phyloP scores from a whole-genome alignment of 2,113 vertebrate species.

The Pseudorhombus dupliciocellatus region DNA sequence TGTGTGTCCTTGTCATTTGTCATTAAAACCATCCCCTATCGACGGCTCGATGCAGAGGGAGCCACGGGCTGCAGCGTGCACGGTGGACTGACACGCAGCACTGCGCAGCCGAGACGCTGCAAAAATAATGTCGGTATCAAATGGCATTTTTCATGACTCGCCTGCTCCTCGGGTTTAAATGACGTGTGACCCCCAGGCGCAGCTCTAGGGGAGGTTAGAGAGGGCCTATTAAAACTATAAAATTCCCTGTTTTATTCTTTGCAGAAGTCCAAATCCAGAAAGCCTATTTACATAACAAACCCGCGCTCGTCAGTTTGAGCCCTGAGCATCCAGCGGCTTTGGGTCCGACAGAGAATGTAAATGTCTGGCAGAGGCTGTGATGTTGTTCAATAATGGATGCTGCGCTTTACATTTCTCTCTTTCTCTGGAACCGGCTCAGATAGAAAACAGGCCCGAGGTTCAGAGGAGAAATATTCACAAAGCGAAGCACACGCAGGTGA shows the following conservation, averaged over 20 bases:
- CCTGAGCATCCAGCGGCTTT: background rate
- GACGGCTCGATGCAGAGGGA: background rate
- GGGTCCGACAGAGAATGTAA: slow-evolving; percentile 15
- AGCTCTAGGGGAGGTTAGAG: slow-evolving; percentile 41
- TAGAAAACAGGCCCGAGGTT: slow-evolving; percentile 32
- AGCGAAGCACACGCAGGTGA: slow-evolving; percentile 45
- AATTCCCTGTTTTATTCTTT: slow-evolving; percentile 20
- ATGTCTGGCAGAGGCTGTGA: slow-evolving; percentile 25
- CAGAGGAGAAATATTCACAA: slow-evolving; percentile 63
- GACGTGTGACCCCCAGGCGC: slow-evolving; percentile 53
- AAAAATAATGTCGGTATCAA: slow-evolving; percentile 44
- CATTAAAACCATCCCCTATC: slow-evolving; percentile 42
- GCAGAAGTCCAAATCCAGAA: slow-evolving; percentile 16
- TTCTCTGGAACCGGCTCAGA: slow-evolving; percentile 48
- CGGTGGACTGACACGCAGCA: background rate
- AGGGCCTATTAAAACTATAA: slow-evolving; percentile 34
- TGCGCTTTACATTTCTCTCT: slow-evolving; percentile 53
- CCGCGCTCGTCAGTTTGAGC: slow-evolving; percentile 25
- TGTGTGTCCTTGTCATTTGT: slow-evolving; percentile 54
- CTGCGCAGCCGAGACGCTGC: slow-evolving; percentile 13
- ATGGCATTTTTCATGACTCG: slow-evolving; percentile 63
- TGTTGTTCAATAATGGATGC: slow-evolving; percentile 66
- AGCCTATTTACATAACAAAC: slow-evolving; percentile 27
- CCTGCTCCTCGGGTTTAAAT: slow-evolving; percentile 46
- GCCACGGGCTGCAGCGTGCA: background rate